Evolutionary conservation across 1,140 invertebrate genomes (phyloP).

Genomic region (Heterodera schachtii): DNA sequence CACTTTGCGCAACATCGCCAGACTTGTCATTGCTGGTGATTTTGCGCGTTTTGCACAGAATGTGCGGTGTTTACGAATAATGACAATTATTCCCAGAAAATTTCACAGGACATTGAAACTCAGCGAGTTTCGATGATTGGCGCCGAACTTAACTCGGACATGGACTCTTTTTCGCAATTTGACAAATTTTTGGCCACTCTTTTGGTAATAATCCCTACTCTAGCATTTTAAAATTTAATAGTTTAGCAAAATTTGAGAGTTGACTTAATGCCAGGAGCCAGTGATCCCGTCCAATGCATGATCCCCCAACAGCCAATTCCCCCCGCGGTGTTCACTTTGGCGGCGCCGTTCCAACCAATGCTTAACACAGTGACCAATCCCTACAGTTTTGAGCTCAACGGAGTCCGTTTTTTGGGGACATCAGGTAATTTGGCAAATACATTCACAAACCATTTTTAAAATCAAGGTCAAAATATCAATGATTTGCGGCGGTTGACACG

Average conservation of each 20-base stretch:
- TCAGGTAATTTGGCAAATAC: slow-evolving; percentile 34
- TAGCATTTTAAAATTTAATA: background rate
- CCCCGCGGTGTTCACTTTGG: slow-evolving; percentile 17
- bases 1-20: slow-evolving; percentile 13
- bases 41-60: slow-evolving; percentile 39
- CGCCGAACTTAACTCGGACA: background rate
- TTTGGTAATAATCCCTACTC: slow-evolving; percentile 4
- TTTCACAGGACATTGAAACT: background rate
- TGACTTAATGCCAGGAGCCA: slow-evolving; percentile 50
- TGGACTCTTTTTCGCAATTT: slow-evolving; percentile 7
- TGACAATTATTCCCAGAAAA: background rate
- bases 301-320: slow-evolving; percentile 49
- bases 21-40: slow-evolving; percentile 47
- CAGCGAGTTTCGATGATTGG: slow-evolving; percentile 15
- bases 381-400: slow-evolving; percentile 41
- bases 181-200: slow-evolving; percentile 1
- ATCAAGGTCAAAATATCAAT: slow-evolving; percentile 49
- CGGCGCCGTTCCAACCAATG: slow-evolving; percentile 6
- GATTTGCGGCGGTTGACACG: slow-evolving; percentile 43
- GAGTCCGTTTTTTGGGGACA: slow-evolving; percentile 45
- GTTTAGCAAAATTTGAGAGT: slow-evolving; percentile 41
- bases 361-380: slow-evolving; percentile 49
- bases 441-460: slow-evolving; percentile 19
- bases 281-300: slow-evolving; percentile 32
- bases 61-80: background rate